These are phyloP conservation scores for Cardiocondyla obscurior DNA, from an alignment of 1,140 invertebrate genomes.

Conservation along the genomic window DNA sequence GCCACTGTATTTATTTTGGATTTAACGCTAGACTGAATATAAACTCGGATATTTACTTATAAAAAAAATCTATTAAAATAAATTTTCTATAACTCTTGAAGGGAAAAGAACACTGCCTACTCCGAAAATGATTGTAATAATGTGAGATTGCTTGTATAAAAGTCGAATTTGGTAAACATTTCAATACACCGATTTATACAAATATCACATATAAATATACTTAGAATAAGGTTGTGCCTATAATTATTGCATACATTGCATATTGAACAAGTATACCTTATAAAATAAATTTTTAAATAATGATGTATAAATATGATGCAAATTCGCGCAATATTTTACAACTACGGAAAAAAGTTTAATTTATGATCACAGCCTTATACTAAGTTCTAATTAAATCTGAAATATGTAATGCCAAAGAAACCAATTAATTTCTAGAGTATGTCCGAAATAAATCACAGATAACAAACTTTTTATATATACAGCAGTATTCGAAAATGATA, in stretches of 20 bases:
- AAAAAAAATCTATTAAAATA: constrained; percentile 53
- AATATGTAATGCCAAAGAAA: not conserved
- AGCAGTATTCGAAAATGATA: constrained; percentile 9
- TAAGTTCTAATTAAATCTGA: constrained; percentile 36
- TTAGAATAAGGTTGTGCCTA: constrained; percentile 61
- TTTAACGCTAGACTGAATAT: constrained; percentile 30
- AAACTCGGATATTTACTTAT: constrained; percentile 56
- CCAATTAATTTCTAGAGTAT: not conserved
- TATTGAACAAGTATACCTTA: constrained; percentile 31
- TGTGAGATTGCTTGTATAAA: constrained; percentile 57
- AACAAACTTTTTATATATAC: not conserved
- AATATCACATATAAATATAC: constrained; percentile 45
- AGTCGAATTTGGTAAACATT: constrained; percentile 56
- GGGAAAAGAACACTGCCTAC: constrained; percentile 66
- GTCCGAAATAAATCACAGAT: constrained; percentile 5
- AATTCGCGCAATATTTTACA: not conserved
- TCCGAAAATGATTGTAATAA: constrained; percentile 59
- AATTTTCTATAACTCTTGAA: constrained; percentile 63
- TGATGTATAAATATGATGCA: not conserved
- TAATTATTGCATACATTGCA: constrained; percentile 47
- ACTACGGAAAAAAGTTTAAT: not conserved
- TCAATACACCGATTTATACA: constrained; percentile 62
- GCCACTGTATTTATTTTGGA: constrained; percentile 45
- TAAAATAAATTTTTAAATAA: constrained; percentile 26
- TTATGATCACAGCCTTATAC: constrained; percentile 39